These are phyloP conservation scores for Parascotia fuliginaria DNA, from an alignment of 2,888 invertebrate genomes.

Conservation along the genomic window DNA sequence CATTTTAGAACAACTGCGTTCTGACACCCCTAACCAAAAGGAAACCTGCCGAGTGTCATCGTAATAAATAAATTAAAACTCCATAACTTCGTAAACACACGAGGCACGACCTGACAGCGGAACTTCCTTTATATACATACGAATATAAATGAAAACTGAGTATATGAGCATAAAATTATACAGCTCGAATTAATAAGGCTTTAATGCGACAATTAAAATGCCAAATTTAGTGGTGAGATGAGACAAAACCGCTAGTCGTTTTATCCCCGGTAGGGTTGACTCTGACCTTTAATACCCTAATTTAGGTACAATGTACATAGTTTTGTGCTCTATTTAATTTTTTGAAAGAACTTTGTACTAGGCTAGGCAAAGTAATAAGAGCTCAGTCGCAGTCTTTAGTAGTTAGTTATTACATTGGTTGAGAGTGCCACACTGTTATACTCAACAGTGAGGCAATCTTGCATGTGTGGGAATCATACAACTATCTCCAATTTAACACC, in stretches of 20 bases:
- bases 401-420: too few species aligned
- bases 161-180: constrained; percentile 39
- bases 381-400: too few species aligned
- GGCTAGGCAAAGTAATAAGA: too few species aligned
- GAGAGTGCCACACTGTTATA: too few species aligned
- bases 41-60: not conserved
- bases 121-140: constrained; percentile 24
- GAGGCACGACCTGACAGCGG: constrained; percentile 12
- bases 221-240: constrained; percentile 47
- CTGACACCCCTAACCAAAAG: constrained; percentile 4
- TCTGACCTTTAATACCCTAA: constrained; percentile 48
- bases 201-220: constrained; percentile 68
- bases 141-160: constrained; percentile 27
- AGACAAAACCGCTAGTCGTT: constrained; percentile 60
- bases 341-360: too few species aligned
- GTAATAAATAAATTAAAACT: constrained; percentile 25
- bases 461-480: too few species aligned
- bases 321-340: constrained; percentile 54
- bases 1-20: not conserved
- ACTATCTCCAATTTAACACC: too few species aligned
- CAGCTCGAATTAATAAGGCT: constrained; percentile 56
- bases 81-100: constrained; percentile 20
- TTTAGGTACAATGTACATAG: constrained; percentile 50
- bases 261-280: constrained; percentile 44
- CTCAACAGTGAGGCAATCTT: too few species aligned